Evolutionary conservation across 2,113 vertebrate genomes (phyloP), one percentile per base, ranked within the genome.

Genomic region (Chroicocephalus ridibundus): DNA sequence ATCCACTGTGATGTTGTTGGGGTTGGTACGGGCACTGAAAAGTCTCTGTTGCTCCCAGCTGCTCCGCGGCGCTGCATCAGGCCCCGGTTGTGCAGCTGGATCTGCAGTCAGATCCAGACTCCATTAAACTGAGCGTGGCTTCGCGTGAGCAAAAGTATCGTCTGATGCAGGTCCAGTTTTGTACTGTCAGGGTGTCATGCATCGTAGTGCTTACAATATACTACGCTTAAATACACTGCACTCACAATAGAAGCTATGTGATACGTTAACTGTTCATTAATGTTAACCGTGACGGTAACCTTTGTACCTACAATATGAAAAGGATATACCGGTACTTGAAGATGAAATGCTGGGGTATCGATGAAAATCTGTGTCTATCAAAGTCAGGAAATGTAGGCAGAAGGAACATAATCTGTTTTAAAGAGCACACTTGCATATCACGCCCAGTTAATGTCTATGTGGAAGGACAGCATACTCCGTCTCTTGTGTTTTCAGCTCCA

Each of bases 401-500:
- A 94, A 90, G 79, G 75, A 93, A 77, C 26, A 79, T 36, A 85
- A 62, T 83, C 78, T 86, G 15, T 94, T 90, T 83, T 93, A 97
- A 96, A 95, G 92, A 96, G 85, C 85, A 55, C 82, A 70, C 91
- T 97, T 96, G 82, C 85, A 82, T 97, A 92, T 96, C 87, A 94
- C 17, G 86, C 92, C 88, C 84, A 90, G 88, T 87, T 95, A 95
- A 93, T 96, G 84, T 97, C 97, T 97, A 90, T 83, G 46, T 66
- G 93, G 94, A 96, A 97, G 97, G 94, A 96, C 93, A 93, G 77
- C 87, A 86, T 94, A 81, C 84, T 76, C 90, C 27, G 27, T 88
- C 78, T 93, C 60, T 96, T 86, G 72, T 97, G 93, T 96, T 97
- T 97, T 96, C 92, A 95, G 92, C 94, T 97, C 92, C 96, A 82